Evolutionary conservation across 2,113 vertebrate species (phyloP).

Genomic region (Hippocampus barbouri): DNA sequence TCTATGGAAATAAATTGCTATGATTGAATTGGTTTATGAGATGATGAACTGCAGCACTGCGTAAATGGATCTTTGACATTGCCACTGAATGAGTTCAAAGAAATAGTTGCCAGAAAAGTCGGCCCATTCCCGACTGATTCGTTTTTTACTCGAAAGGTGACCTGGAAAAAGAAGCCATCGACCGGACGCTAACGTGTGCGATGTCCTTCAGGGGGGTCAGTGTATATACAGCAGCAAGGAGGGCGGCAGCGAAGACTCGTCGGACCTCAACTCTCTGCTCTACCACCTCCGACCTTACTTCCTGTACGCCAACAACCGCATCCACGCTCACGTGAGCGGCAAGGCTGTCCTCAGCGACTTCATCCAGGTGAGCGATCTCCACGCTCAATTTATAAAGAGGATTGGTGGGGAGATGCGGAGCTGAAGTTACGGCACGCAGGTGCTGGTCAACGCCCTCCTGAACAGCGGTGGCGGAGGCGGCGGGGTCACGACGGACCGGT

Average conservation of each 20-base stretch:
- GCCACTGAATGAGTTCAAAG: no score
- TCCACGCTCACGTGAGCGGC: slow-evolving; percentile 76
- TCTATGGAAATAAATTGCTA: no score
- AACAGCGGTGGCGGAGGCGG: slow-evolving; percentile 71
- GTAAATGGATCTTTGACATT: no score
- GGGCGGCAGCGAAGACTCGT: slow-evolving; percentile 71
- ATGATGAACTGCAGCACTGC: no score
- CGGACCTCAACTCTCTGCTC: slow-evolving; percentile 82
- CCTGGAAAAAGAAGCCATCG: no score
- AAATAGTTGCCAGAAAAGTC: no score
- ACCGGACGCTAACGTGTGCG: not conserved
- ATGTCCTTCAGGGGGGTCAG: slow-evolving; percentile 80
- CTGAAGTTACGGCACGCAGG: slow-evolving; percentile 22
- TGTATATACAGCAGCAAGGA: slow-evolving; percentile 91
- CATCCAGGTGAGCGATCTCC: slow-evolving; percentile 68
- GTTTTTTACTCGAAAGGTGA: no score
- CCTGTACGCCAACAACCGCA: slow-evolving; percentile 77
- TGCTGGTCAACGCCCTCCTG: slow-evolving; percentile 81
- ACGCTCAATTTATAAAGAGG: no score
- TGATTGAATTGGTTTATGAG: no score
- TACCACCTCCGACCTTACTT: slow-evolving; percentile 90
- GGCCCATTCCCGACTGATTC: no score
- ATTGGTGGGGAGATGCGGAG: not conserved
- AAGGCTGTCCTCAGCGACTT: slow-evolving; percentile 84
- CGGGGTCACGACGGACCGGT: slow-evolving; percentile 62